Evolutionary conservation across 2,888 invertebrate species (phyloP).

Genomic region (Pollenia labialis): DNA sequence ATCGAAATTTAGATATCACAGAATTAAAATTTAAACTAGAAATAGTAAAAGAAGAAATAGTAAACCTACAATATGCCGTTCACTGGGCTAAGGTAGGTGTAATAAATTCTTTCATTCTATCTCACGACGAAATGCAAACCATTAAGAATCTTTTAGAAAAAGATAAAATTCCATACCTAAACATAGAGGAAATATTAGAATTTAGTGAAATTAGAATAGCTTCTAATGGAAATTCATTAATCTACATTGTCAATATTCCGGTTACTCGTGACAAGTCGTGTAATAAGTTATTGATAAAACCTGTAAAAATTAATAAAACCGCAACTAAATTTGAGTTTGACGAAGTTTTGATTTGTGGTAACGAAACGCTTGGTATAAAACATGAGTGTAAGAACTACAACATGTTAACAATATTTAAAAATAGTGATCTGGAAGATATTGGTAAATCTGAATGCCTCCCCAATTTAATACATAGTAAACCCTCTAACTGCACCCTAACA

Average conservation of each 20-base stretch:
- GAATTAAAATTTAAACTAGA: background rate
- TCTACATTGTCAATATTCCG: too few relatives aligned
- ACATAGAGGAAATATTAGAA: too few relatives aligned
- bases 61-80: background rate
- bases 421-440: background rate
- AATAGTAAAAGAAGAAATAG: slow-evolving; percentile 5
- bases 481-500: background rate
- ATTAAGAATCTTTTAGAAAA: background rate
- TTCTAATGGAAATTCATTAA: too few relatives aligned
- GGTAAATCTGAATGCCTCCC: background rate
- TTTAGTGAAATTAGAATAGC: too few relatives aligned
- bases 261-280: too few relatives aligned
- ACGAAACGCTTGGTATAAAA: background rate
- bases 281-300: too few relatives aligned
- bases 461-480: background rate
- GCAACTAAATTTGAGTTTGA: too few relatives aligned
- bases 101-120: slow-evolving; percentile 2
- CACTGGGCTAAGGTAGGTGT: background rate
- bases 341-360: too few relatives aligned
- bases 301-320: too few relatives aligned
- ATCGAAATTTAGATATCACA: too few relatives aligned
- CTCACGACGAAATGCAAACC: background rate
- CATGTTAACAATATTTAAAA: slow-evolving; percentile 16
- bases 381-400: slow-evolving; percentile 20
- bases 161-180: too few relatives aligned